Evolutionary conservation across 2,797 vertebrate species (phyloP), one percentile per base, ranked within the genome.

Genomic region (Sphaeramia orbicularis): DNA sequence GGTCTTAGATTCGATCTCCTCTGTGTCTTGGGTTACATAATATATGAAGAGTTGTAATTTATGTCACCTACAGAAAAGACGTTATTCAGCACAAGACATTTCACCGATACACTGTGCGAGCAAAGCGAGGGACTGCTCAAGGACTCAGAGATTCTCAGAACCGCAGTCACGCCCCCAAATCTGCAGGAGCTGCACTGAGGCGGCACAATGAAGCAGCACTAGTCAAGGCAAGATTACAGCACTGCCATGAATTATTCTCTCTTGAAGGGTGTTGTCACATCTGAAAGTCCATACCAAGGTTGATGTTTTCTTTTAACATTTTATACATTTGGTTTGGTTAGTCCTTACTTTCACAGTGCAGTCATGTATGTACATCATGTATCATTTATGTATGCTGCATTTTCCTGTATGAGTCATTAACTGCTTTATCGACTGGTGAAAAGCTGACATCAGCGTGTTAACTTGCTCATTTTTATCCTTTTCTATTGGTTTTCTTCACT

Each of bases 71-170:
- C 85, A 99, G 98, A 65, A 92, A 92, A 74, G 92, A 97, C 64
- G 79, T 96, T 36, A 71, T 96, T 54, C 92, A 94, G 61, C 98
- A 99, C 84, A 99, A 99, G 90, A 99, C 98, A 2, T 97, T 99
- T 81, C 98, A 99, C 74, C 94, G 97, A 2, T 99, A 99, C 82
- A 99, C 97, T 0, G 97, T 99, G 45, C 89, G 97, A 79, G 97
- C 98, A 1, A 97, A 97, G 67, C 91, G 95, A 19, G 98, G 98
- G 69, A 96, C 94, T 0, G 92, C 95, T 18, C 98, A 99, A 90
- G 93, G 95, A 8, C 81, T 96, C 12, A 80, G 88, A 16, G 97
- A 99, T 14, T 92, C 95, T 55, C 95, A 95, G 85, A 96, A 93
- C 68, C 92, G 93, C 1, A 88, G 94, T 4, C 91, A 94, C 0